Evolutionary conservation across 2,113 vertebrate genomes (phyloP).

Genomic region (Oncorhynchus tshawytscha): DNA sequence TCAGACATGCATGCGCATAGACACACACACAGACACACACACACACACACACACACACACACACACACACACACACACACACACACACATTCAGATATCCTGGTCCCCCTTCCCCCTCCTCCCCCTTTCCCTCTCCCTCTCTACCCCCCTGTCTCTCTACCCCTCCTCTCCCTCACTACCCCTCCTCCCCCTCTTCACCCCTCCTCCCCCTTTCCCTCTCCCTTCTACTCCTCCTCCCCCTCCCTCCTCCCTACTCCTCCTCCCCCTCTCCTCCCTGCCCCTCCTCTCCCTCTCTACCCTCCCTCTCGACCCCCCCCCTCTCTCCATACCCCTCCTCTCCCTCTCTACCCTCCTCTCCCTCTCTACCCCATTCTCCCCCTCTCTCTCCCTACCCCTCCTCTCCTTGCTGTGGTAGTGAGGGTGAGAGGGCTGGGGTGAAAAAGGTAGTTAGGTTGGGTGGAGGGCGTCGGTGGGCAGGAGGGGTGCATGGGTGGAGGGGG

Average conservation of each 20-base stretch:
- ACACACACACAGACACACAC: neutral
- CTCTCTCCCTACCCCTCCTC: conserved; percentile 18
- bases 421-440: conserved; percentile 22
- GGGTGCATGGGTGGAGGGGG: too few relatives aligned
- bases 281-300: too few relatives aligned
- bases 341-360: conserved; percentile 7
- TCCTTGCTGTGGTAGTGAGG: conserved; percentile 30
- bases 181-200: conserved; percentile 4
- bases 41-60: neutral
- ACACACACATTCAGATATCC: neutral
- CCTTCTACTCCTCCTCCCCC: too few relatives aligned
- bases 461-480: neutral
- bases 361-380: conserved; percentile 7
- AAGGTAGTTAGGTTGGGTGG: conserved; percentile 6
- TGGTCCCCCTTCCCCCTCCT: neutral
- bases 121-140: too few relatives aligned
- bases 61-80: conserved; percentile 20
- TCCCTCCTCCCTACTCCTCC: too few relatives aligned
- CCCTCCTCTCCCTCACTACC: neutral
- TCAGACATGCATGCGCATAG: neutral
- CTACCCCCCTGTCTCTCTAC: too few relatives aligned
- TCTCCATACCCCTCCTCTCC: neutral
- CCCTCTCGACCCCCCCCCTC: neutral
- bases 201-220: neutral
- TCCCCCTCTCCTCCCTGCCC: neutral